Evolutionary conservation across 2,888 invertebrate species (phyloP), one percentile per base, ranked within the genome.

Genomic region (Cosmopolites sordidus): DNA sequence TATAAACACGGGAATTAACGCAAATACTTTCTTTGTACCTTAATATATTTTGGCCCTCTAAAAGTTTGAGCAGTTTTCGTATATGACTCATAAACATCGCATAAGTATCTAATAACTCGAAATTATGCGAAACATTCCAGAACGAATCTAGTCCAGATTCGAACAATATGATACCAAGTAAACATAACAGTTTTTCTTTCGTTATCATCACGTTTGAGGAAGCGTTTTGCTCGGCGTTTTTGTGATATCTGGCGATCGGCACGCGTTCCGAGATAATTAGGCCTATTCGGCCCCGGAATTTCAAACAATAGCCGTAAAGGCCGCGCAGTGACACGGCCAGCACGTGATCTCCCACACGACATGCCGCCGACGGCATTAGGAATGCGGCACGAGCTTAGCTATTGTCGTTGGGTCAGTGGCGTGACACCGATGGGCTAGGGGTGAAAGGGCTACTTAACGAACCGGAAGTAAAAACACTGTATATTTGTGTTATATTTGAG

Each of bases 321-420:
- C 52, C 47, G 48, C 33, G 46, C 43, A 37, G 51, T 55, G 55
- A 55, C 56, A 52, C 48, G 48, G 47, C 17, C 47, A 54, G 51
- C 54, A 57, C 57, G 54, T 57, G 57, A 57, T 57, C 57, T 54
- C 57, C 57, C 51, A 57, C 57, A 54, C 57, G 57, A 53, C 53
- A 51, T 27, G 43, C 46, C 54, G 47, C 47, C 50, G 54, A 54
- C 46, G 54, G 48, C 29, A 44, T 37, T 44, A 48, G 56, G 56
- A 56, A 56, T 56, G 56, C 52, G 52, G 56, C 56, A 56, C 43
- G 38, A 43, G 50, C 42, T 51, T 11, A 8, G 4, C 22, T 22
- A 22, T 22, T 22, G 22, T 22, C 22, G 22, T 22, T 8, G 22
- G 22, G 22, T 22, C 22, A 22, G 22, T 22, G 22, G 22, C 22